A percentile compares a stretch with the other conserved stretches of the same genome.
These are phyloP conservation scores for Carlito syrichta DNA, from an alignment of 2,113 vertebrate genomes.

Conservation along the genomic window DNA sequence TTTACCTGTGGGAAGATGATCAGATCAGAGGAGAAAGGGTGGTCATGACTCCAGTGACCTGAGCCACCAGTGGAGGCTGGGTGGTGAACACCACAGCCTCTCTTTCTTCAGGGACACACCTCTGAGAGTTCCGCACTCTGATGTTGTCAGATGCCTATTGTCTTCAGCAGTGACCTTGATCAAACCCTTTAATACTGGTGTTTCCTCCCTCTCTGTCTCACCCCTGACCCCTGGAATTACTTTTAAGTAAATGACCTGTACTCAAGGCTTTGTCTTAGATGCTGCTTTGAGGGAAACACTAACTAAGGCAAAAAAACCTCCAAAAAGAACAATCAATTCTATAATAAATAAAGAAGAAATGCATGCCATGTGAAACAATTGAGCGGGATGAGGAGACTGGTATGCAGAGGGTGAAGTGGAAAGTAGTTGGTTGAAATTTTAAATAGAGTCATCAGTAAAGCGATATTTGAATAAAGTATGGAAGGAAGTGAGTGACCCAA, in stretches of 20 bases:
- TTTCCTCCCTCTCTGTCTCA: neutral
- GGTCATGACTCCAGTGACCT: neutral
- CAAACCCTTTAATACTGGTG: neutral
- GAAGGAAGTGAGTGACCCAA: neutral
- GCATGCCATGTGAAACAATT: neutral
- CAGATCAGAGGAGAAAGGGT: neutral
- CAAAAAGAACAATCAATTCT: neutral
- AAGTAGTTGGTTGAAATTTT: neutral
- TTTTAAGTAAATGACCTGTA: neutral
- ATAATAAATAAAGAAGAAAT: neutral
- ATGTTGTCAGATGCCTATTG: neutral
- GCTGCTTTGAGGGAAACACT: neutral
- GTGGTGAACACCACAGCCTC: neutral
- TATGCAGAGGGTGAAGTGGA: neutral
- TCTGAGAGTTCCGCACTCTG: neutral
- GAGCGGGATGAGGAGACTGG: neutral
- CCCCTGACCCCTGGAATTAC: neutral
- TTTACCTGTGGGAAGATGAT: neutral
- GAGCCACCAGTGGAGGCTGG: neutral
- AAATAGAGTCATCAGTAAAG: neutral
- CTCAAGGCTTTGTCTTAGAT: neutral
- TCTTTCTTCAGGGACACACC: neutral
- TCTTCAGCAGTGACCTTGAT: neutral
- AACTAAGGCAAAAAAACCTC: neutral
- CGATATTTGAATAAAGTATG: neutral